Conservation (phyloP, 2,113 vertebrate genomes). For the Hippopotamus amphibius region DNA sequence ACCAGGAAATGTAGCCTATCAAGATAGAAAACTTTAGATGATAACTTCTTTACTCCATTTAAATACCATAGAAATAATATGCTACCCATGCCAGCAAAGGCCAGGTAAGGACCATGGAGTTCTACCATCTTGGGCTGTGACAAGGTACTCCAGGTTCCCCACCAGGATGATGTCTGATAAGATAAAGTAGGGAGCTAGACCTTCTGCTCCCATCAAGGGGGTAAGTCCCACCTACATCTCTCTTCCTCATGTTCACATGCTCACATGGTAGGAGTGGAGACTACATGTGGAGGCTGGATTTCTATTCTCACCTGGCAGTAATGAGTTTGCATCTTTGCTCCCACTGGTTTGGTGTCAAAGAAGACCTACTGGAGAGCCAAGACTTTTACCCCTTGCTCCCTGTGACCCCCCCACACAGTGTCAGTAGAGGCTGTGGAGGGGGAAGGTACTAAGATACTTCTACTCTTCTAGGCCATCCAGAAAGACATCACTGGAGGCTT, state of each 20-base stretch:
- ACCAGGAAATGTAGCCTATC: neutral
- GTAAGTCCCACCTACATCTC: neutral
- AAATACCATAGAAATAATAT: neutral
- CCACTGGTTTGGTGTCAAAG: neutral
- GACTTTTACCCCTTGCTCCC: neutral
- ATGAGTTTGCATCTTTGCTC: neutral
- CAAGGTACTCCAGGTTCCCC: accelerated
- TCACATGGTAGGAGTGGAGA: neutral
- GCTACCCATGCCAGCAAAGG: neutral
- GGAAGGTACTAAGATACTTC: neutral
- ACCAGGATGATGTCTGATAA: neutral
- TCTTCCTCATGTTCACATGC: accelerated
- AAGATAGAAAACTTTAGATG: neutral
- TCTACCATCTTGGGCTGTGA: neutral
- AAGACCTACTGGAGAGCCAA: neutral
- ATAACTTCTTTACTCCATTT: neutral
- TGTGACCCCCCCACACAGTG: accelerated
- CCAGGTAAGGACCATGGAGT: neutral
- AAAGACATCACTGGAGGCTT: neutral
- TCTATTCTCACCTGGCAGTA: neutral
- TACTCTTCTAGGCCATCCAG: accelerated
- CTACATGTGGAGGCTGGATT: neutral
- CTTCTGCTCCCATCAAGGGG: neutral
- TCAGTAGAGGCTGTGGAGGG: neutral
- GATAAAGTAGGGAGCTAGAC: neutral